Base-by-base conservation (phyloP, 2,888 invertebrate species). In the Eurytoma californica region DNA sequence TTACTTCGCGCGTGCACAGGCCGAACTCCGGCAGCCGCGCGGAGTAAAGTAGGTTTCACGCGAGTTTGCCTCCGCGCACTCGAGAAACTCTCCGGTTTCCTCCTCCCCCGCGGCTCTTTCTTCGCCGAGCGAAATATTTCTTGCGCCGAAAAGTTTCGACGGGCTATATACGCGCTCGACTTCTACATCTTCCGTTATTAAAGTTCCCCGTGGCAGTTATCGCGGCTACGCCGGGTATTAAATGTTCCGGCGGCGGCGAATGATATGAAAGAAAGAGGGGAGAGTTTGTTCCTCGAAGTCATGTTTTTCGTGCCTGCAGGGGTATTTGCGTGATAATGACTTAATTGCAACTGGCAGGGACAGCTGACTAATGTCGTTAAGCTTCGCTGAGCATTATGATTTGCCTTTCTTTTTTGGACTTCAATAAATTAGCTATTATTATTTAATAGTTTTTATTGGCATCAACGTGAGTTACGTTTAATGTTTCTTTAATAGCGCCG, bases 81-180 rank as follows among this genome's bases (percentile, higher is more conserved):
- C 51, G 39, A 58, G 30, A 66, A 61, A 63, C 68, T 67, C 76
- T 76, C 66, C 20, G 67, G 61, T 61, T 68, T 67, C 16, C 30
- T 20, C 60, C 7, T 28, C 28, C 39, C 39, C 0, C 39, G 39
- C 24, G 24, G 24, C 24, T 28, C 60, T 69, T 79, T 70, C 74
- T 70, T 70, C 57, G 55, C 28, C 47, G 39, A 58, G 58, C 51
- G 70, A 75, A 79, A 79, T 79, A 79, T 75, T 79, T 79, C 74
- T 74, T 73, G 65, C 72, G 57, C 51, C 49, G n/a, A 72, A 16
- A 77, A 77, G 60, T 77, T 77, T 77, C 24, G 67, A 30, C 55
- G 28, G n/a, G 47, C 12, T 4, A n/a, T 4, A n/a, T 51, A 28
- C 51, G 7, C 51, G 57, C 39, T 39, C 28, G 30, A 49, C 39